phyloP scores from a whole-genome alignment of 2,797 vertebrate genomes.

The Coregonus sp. region DNA sequence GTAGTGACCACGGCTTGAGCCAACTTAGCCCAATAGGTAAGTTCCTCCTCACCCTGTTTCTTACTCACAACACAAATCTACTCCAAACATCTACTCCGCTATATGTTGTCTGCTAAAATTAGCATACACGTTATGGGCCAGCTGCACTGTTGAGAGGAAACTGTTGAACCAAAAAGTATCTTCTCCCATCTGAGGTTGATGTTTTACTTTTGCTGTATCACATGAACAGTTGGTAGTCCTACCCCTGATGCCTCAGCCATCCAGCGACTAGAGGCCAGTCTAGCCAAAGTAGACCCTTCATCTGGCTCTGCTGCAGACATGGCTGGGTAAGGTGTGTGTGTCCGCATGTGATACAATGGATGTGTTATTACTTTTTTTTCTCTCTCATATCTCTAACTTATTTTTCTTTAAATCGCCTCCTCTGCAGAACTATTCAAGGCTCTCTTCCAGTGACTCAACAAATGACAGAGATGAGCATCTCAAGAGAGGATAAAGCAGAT shows the following conservation, averaged over 20 bases:
- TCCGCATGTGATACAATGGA: neutral
- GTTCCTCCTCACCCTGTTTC: constrained; percentile 22
- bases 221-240: constrained; percentile 88
- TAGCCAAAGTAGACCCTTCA: constrained; percentile 90
- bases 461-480: constrained; percentile 99
- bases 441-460: constrained; percentile 97
- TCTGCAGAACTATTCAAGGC: constrained; percentile 87
- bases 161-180: neutral
- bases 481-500: constrained; percentile 90
- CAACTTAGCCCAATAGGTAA: constrained; percentile 86
- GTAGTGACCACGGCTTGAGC: constrained; percentile 88
- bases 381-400: neutral
- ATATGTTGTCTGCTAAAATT: neutral
- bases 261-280: constrained; percentile 91
- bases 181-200: neutral
- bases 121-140: neutral
- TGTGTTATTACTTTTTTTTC: neutral
- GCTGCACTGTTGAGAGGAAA: neutral
- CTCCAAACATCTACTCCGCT: too few relatives aligned
- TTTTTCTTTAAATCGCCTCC: constrained; percentile 49
- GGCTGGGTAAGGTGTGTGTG: constrained; percentile 81
- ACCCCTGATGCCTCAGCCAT: constrained; percentile 88
- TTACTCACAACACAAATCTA: neutral
- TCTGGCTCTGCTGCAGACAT: constrained; percentile 86
- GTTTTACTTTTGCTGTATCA: constrained; percentile 21